A percentile compares a stretch with the other conserved stretches of the same genome.
Evolutionary conservation across 2,888 invertebrate species (phyloP).

Genomic region (Drosophila affinis): DNA sequence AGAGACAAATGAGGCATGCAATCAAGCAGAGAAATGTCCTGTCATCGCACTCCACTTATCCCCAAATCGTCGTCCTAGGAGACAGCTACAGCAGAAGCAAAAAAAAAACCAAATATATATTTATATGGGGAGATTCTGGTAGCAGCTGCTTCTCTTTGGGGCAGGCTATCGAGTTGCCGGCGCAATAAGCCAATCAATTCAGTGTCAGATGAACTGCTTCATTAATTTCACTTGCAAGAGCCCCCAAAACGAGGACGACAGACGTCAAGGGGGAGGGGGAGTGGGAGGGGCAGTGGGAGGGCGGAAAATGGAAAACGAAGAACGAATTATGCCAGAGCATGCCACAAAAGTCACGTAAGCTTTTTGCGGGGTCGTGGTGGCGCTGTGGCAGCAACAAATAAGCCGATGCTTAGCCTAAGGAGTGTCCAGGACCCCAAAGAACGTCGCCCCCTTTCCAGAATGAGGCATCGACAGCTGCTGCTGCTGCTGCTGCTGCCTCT

Average conservation of each 20-base stretch:
- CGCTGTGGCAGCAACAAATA: conserved; percentile 17
- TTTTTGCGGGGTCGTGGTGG: neutral
- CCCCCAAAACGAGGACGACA: neutral
- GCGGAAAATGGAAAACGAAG: conserved; percentile 14
- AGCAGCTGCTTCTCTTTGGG: neutral
- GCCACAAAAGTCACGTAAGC: conserved; percentile 74
- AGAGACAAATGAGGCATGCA: conserved; percentile 53
- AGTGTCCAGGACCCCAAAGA: neutral
- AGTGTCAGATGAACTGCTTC: conserved; percentile 77
- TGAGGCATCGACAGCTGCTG: conserved; percentile 18
- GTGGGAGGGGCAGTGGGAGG: neutral
- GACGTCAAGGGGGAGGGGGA: no score
- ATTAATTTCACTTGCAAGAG: conserved; percentile 65
- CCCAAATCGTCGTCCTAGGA: neutral
- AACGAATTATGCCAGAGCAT: conserved; percentile 52
- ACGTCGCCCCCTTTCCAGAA: conserved; percentile 3
- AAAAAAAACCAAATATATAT: neutral
- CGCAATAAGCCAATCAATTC: conserved; percentile 78
- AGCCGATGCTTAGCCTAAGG: conserved; percentile 34
- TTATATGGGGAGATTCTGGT: neutral
- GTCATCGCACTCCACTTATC: conserved; percentile 36
- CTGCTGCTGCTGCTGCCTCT: neutral
- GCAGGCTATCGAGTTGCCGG: conserved; percentile 59
- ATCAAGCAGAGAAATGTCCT: conserved; percentile 47
- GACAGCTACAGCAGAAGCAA: neutral